Conservation (phyloP, 2,888 invertebrate species). For the Caenorhabditis imperialis region DNA sequence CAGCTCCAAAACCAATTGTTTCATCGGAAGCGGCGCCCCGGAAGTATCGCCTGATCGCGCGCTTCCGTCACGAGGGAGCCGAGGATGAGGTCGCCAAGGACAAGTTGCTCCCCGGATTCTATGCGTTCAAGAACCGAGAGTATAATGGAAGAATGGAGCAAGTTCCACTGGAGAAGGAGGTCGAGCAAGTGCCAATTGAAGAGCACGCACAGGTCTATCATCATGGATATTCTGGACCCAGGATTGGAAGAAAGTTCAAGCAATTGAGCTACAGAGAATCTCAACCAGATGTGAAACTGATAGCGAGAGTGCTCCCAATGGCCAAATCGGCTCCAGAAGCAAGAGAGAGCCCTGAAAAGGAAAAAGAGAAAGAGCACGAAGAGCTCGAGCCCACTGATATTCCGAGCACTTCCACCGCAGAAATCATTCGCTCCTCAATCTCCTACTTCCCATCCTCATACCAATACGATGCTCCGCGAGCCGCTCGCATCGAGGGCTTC, state of each 20-base stretch:
- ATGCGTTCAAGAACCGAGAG: conserved; percentile 30
- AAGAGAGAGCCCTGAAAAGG: not conserved
- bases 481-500: conserved; percentile 51
- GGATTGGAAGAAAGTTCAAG: no score
- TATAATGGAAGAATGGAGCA: conserved; percentile 44
- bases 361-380: not conserved
- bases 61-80: conserved; percentile 53
- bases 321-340: conserved; percentile 1
- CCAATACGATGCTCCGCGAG: conserved; percentile 22
- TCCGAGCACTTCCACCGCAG: conserved; percentile 1
- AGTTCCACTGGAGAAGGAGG: conserved; percentile 11
- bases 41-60: conserved; percentile 54
- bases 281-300: conserved; percentile 31
- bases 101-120: conserved; percentile 38
- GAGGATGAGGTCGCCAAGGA: conserved; percentile 49
- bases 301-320: conserved; percentile 49
- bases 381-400: conserved; percentile 15
- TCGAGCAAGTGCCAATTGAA: conserved; percentile 36
- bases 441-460: conserved; percentile 50
- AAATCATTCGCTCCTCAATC: conserved; percentile 19
- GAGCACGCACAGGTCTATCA: conserved; percentile 52
- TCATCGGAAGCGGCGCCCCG: conserved; percentile 5
- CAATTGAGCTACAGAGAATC: conserved; percentile 1
- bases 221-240: conserved; percentile 28
- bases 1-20: conserved; percentile 1